A percentile compares a stretch with the other conserved stretches of the same genome.
Evolutionary conservation across 2,888 invertebrate genomes (phyloP).

Genomic region (Protophormia terraenovae): DNA sequence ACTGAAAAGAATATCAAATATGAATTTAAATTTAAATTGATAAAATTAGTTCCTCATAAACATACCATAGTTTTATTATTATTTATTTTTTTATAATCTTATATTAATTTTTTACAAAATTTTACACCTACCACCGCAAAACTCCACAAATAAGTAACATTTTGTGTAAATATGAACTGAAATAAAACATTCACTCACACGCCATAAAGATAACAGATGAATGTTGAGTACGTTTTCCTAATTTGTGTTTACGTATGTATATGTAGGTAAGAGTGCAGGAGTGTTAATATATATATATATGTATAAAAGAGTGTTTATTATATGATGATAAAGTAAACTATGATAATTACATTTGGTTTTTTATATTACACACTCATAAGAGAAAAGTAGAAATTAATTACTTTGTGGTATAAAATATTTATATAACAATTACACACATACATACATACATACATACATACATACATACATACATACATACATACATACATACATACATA

Average conservation of each 20-base stretch:
- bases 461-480: too few relatives aligned
- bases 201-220: background rate
- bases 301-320: conserved; percentile 37
- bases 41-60: too few relatives aligned
- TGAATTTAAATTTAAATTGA: too few relatives aligned
- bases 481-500: too few relatives aligned
- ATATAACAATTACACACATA: background rate
- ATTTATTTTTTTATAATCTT: too few relatives aligned
- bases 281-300: background rate
- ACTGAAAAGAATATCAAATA: too few relatives aligned
- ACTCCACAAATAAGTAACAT: background rate
- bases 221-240: background rate
- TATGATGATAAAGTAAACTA: conserved; percentile 50
- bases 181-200: background rate
- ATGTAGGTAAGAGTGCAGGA: background rate
- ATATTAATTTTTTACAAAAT: too few relatives aligned
- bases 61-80: too few relatives aligned
- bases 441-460: background rate
- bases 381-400: conserved; percentile 56
- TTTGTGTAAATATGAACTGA: background rate
- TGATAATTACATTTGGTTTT: conserved; percentile 56
- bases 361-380: conserved; percentile 12
- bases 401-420: conserved; percentile 54
- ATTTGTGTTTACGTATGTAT: background rate
- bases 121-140: too few relatives aligned